Evolutionary conservation across 2,113 vertebrate genomes (phyloP), one percentile per base, ranked within the genome.

Genomic region (rat (Rattus norvegicus)): DNA sequence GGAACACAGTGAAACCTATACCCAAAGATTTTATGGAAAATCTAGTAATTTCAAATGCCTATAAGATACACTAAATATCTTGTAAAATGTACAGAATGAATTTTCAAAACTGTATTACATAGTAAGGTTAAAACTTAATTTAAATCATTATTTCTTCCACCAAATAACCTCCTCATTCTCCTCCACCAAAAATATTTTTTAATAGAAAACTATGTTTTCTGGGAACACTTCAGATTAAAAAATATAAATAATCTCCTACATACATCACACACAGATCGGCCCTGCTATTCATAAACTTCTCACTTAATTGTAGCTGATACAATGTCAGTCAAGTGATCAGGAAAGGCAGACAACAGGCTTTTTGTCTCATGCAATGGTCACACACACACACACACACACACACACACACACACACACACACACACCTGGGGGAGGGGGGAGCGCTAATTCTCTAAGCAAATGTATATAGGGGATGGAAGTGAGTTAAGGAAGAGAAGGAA

Each of bases 221-320:
- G 47, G 56, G 73, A 30, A 28, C 9, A n/a, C 12, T 95, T 86
- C 83, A 77, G 54, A 92, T 72, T 77, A 91, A 65, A 52, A 86
- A 81, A 94, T 70, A 22, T 49, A 94, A 81, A 28, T 56, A 90
- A 79, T 16, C 33, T 87, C 61, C 49, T 93, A 52, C 52, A 89
- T 56, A 97, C n/a, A 63, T 24, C 26, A 91, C 79, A 92, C 65
- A 13, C 0, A 13, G 90, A 92, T 94, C 63, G 77, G 59, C 86
- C n/a, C 83, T 95, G 28, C 33, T 95, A 75, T 22, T 92, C 94
- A 86, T 0, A 63, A 59, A 28, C 83, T 3, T 85, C 77, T 43
- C 73, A 92, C 13, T 96, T 96, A 90, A 81, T 47, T 76, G 79
- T 39, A 72, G 56, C 93, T 97, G 88, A 84, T 24, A 93, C 0